Conservation (phyloP, 2,797 vertebrate species). For the Karalla daura region DNA sequence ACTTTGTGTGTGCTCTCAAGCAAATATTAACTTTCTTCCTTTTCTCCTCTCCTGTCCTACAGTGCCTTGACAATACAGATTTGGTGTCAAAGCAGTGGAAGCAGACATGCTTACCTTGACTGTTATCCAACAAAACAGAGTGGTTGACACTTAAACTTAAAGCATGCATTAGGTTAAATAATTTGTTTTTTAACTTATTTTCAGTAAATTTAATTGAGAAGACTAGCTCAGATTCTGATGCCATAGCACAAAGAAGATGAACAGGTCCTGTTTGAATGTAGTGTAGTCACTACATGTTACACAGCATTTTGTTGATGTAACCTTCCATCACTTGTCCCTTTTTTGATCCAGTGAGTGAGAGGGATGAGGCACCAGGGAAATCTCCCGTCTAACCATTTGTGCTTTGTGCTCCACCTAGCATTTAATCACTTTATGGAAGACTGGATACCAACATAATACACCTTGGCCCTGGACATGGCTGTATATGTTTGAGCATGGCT, state of each 20-base stretch:
- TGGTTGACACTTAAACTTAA: too few species aligned
- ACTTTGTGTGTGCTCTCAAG: slow-evolving; percentile 23
- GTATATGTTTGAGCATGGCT: not conserved
- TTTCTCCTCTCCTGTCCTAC: not conserved
- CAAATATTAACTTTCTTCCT: slow-evolving; percentile 10
- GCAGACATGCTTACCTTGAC: not conserved
- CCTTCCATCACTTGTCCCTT: slow-evolving; percentile 54
- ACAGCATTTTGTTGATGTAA: slow-evolving; percentile 51
- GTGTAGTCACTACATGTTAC: slow-evolving; percentile 39
- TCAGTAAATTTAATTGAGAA: too few species aligned
- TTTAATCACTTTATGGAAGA: slow-evolving; percentile 68
- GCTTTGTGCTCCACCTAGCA: slow-evolving; percentile 62
- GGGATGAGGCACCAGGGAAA: slow-evolving; percentile 58
- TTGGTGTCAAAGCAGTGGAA: not conserved
- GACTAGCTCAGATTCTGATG: too few species aligned
- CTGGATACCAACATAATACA: slow-evolving; percentile 36
- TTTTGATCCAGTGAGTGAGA: slow-evolving; percentile 48
- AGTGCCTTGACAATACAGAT: not conserved
- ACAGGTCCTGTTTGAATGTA: too few species aligned
- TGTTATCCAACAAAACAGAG: not conserved
- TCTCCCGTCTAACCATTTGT: slow-evolving; percentile 58
- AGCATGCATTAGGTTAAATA: too few species aligned
- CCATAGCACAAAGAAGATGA: too few species aligned
- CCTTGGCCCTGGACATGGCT: slow-evolving; percentile 1
- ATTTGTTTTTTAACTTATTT: too few species aligned